Conservation (phyloP, 2,888 invertebrate genomes). For the Heliconius hortense region DNA sequence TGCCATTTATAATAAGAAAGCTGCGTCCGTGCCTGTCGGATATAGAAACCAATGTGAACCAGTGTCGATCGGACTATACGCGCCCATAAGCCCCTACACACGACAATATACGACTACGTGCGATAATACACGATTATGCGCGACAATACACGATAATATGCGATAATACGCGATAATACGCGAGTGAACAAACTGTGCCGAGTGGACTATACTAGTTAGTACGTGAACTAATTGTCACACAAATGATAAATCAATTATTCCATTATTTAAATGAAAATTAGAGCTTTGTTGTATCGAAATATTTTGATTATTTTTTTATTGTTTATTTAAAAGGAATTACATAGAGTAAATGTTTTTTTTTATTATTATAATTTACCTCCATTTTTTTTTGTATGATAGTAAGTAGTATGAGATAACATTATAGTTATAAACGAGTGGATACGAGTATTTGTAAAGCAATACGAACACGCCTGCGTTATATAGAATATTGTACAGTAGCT, state of each 20-base stretch:
- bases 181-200: constrained; percentile 44
- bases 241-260: constrained; percentile 76
- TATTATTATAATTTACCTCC: constrained; percentile 68
- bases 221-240: constrained; percentile 55
- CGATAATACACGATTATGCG: neutral
- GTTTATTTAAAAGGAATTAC: constrained; percentile 75
- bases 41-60: constrained; percentile 62
- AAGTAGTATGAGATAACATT: constrained; percentile 55
- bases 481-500: constrained; percentile 49
- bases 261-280: constrained; percentile 71
- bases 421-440: constrained; percentile 52
- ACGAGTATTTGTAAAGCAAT: constrained; percentile 52
- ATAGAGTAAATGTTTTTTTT: constrained; percentile 72
- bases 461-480: constrained; percentile 55
- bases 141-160: neutral
- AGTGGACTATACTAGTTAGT: constrained; percentile 60
- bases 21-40: constrained; percentile 70
- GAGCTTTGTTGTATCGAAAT: constrained; percentile 76
- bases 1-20: constrained; percentile 81
- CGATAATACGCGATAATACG: constrained; percentile 43
- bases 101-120: constrained; percentile 34
- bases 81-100: constrained; percentile 31
- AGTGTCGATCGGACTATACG: constrained; percentile 56
- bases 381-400: constrained; percentile 67
- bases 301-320: constrained; percentile 73